Evolutionary conservation across 2,113 vertebrate species (phyloP).

Genomic region (Oplegnathus fasciatus): DNA sequence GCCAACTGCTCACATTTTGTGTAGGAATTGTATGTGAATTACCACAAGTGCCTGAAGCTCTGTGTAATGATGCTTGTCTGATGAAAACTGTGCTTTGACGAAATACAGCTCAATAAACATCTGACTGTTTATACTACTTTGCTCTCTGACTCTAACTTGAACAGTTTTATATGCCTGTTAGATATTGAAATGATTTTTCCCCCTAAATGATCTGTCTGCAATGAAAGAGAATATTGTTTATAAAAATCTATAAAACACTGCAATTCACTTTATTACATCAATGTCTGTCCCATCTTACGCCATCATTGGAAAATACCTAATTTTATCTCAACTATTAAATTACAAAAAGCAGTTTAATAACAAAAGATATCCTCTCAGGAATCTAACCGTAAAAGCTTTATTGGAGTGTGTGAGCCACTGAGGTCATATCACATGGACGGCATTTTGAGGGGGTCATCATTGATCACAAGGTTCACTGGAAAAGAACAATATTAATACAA

Average conservation of each 20-base stretch:
- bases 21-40: slow-evolving; percentile 65
- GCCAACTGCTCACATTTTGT: slow-evolving; percentile 60
- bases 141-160: slow-evolving; percentile 36
- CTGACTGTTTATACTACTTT: slow-evolving; percentile 70
- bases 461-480: slow-evolving; percentile 47
- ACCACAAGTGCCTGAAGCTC: slow-evolving; percentile 48
- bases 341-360: background rate
- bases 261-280: background rate
- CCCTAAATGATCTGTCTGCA: background rate
- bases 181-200: background rate
- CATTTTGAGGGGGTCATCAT: slow-evolving; percentile 41
- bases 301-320: background rate
- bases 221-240: background rate
- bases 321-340: background rate
- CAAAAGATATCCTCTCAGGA: background rate
- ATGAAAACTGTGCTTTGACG: slow-evolving; percentile 65
- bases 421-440: slow-evolving; percentile 34
- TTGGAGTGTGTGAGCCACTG: background rate
- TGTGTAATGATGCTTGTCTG: slow-evolving; percentile 73
- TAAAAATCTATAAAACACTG: background rate
- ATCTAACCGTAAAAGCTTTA: background rate
- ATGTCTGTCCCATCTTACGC: background rate
- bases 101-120: slow-evolving; percentile 83
- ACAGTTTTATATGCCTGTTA: background rate
- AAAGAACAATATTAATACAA: slow-evolving; percentile 49